A percentile compares a stretch with the other conserved stretches of the same genome.
These are phyloP conservation scores for Pandemis heparana DNA, from an alignment of 2,888 invertebrate genomes.

Conservation along the genomic window DNA sequence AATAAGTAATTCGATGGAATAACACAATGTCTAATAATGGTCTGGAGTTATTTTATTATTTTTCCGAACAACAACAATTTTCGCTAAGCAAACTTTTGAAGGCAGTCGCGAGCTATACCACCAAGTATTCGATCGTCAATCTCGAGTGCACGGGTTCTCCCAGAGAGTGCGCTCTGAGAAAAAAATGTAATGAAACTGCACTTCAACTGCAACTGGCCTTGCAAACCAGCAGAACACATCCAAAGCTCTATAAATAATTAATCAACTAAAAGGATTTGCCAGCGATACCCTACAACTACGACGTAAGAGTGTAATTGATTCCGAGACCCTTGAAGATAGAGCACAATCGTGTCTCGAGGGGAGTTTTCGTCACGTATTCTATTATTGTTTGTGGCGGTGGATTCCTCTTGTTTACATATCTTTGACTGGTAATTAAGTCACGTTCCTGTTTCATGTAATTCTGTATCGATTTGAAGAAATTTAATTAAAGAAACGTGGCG, in stretches of 20 bases:
- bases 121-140: too few species aligned
- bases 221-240: not conserved
- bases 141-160: too few species aligned
- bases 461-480: conserved; percentile 15
- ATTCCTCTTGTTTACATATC: conserved; percentile 31
- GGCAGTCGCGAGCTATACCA: too few species aligned
- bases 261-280: not conserved
- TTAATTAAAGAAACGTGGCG: conserved; percentile 13
- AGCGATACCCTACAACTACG: not conserved
- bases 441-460: conserved; percentile 18
- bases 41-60: not conserved
- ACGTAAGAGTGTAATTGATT: conserved; percentile 3
- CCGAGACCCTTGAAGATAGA: not conserved
- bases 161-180: too few species aligned
- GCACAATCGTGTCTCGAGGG: conserved; percentile 17
- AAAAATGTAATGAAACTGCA: not conserved
- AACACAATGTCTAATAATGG: not conserved
- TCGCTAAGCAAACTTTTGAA: not conserved
- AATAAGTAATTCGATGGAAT: conserved; percentile 19
- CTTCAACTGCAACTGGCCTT: not conserved
- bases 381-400: conserved; percentile 7
- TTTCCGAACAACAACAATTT: not conserved
- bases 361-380: conserved; percentile 30
- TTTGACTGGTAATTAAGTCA: conserved; percentile 35
- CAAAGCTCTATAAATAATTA: not conserved